A percentile compares a stretch with the other conserved stretches of the same genome.
These are phyloP conservation scores for Laothoe populi DNA, from an alignment of 2,888 invertebrate species.

Conservation along the genomic window DNA sequence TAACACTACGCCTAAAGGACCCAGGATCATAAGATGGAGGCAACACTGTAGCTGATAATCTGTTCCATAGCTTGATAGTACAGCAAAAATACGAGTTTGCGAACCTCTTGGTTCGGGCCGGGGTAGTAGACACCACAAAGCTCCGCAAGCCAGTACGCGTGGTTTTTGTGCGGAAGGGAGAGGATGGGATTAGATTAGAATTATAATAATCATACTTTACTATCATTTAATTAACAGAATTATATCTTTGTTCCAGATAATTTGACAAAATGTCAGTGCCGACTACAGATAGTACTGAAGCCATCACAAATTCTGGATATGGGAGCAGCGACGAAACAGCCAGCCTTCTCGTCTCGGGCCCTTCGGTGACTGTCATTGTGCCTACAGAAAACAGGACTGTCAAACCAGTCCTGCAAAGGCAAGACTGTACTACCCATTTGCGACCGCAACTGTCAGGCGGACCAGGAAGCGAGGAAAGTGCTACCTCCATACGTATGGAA, in stretches of 20 bases:
- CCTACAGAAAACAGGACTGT: conserved; percentile 81
- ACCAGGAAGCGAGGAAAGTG: conserved; percentile 91
- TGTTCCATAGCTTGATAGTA: no score
- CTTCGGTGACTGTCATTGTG: conserved; percentile 81
- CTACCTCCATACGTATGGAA: conserved; percentile 86
- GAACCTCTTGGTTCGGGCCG: no score
- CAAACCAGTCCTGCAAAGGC: conserved; percentile 93
- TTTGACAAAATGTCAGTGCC: conserved; percentile 69
- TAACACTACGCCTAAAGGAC: no score
- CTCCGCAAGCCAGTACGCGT: no score
- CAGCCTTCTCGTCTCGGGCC: conserved; percentile 89
- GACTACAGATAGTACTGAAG: conserved; percentile 83
- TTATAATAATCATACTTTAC: no score
- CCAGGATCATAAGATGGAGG: no score
- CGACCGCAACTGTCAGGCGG: conserved; percentile 89
- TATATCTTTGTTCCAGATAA: conserved; percentile 64
- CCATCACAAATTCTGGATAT: conserved; percentile 86
- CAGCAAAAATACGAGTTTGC: no score
- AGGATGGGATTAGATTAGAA: no score
- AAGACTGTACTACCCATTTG: conserved; percentile 93
- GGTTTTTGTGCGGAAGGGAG: no score
- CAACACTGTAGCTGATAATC: no score
- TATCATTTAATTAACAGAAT: not conserved
- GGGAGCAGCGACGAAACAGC: conserved; percentile 93
- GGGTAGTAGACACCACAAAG: no score